A percentile compares a stretch with the other conserved stretches of the same genome.
Conservation (phyloP, 2,797 vertebrate species). For the Melanotaenia parkinsoni region DNA sequence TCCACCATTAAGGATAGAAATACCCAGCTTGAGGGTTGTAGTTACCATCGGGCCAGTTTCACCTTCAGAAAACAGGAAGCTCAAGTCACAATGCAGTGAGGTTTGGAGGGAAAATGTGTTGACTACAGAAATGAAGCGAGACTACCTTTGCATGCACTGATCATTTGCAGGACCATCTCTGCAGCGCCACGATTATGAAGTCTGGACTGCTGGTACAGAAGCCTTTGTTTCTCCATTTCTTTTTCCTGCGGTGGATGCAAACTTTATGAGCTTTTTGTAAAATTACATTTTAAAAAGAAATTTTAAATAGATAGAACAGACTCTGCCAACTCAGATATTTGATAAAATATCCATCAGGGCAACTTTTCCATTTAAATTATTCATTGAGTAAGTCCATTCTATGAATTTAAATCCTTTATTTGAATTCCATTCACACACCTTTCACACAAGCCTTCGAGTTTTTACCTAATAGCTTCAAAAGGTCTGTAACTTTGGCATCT, state of each 20-base stretch:
- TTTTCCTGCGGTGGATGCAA: constrained; percentile 85
- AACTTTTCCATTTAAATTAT: not conserved
- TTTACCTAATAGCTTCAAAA: not conserved
- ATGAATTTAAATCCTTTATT: constrained; percentile 47
- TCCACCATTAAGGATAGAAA: constrained; percentile 94
- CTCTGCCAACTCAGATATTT: constrained; percentile 5
- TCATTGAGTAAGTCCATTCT: constrained; percentile 30
- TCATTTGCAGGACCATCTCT: constrained; percentile 98
- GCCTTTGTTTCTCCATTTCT: constrained; percentile 95
- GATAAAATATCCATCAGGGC: not conserved
- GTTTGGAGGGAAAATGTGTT: not conserved
- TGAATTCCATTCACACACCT: constrained; percentile 47
- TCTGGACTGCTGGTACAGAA: constrained; percentile 93
- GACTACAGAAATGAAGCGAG: not conserved
- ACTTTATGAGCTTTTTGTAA: constrained; percentile 38
- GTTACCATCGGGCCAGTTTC: constrained; percentile 93
- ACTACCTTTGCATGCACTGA: constrained; percentile 95
- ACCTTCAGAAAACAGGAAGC: constrained; percentile 73
- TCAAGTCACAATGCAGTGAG: not conserved
- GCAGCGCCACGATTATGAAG: constrained; percentile 93
- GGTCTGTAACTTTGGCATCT: not conserved
- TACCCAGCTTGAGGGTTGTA: constrained; percentile 93
- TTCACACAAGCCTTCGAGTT: constrained; percentile 43
- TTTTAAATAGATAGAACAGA: constrained; percentile 48
- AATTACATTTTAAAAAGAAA: constrained; percentile 6